These are phyloP conservation scores for Drosophila vallismaia DNA, from an alignment of 2,888 invertebrate genomes.

Conservation along the genomic window DNA sequence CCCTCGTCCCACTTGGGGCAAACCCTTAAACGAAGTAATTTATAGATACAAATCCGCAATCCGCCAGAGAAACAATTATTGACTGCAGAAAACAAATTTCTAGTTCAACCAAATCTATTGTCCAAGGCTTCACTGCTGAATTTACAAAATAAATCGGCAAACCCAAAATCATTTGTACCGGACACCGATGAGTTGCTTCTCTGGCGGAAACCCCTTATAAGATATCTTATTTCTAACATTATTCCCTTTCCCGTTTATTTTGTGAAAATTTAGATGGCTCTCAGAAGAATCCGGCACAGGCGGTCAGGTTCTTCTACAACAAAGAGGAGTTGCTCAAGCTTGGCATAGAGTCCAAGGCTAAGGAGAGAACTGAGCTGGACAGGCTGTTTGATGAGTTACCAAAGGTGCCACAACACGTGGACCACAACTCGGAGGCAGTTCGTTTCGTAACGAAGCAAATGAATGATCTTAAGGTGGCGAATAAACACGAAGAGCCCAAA, in stretches of 20 bases:
- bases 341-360: not conserved
- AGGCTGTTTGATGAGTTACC: constrained; percentile 60
- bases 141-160: constrained; percentile 18
- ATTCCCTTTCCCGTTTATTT: not conserved
- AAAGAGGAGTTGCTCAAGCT: constrained; percentile 41
- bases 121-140: not conserved
- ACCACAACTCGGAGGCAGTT: constrained; percentile 20
- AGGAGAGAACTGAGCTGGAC: constrained; percentile 50
- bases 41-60: constrained; percentile 17
- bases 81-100: constrained; percentile 7
- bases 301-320: constrained; percentile 33
- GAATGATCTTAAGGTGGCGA: constrained; percentile 25
- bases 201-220: not conserved
- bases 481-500: not conserved
- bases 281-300: constrained; percentile 25
- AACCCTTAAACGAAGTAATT: constrained; percentile 58
- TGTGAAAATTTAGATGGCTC: not conserved
- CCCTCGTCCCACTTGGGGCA: constrained; percentile 34
- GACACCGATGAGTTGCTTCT: constrained; percentile 17
- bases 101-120: not conserved
- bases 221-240: not conserved
- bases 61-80: constrained; percentile 47
- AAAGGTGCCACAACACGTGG: constrained; percentile 49
- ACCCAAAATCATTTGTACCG: not conserved
- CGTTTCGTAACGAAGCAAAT: constrained; percentile 32